Base-by-base conservation (phyloP, 2,888 invertebrate species). In the Diarsia mendica region DNA sequence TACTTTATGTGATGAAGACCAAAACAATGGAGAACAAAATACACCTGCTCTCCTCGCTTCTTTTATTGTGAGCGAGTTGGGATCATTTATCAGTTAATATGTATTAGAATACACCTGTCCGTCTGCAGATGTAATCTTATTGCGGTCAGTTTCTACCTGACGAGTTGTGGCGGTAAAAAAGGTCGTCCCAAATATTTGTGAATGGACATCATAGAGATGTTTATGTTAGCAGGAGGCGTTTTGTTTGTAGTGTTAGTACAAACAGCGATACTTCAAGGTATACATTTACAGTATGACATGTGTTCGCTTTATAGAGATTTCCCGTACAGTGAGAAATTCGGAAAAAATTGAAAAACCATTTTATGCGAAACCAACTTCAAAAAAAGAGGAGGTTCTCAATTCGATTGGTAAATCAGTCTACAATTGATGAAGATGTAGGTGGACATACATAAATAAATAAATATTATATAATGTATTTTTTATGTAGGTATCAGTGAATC, bases 71-170 rank as follows among this genome's bases (percentile, higher is more conserved):
- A 61, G 70, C 23, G 49, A 61, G 51, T 33, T 51, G 28, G 80
- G 49, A 46, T 80, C 64, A 46, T 72, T 66, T 80, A 53, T 74
- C 66, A 66, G 75, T 66, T 13, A 61, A 48, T 44, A 53, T 18
- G 28, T n/a, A 67, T 63, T 5, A 20, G 61, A 81, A 81, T 63
- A 67, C 78, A 78, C 82, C 78, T 78, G 78, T 28, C 82, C 18
- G 49, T 23, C 77, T 49, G 53, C 75, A 79, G 78, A 79, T 79
- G 76, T 67, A 79, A 81, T 78, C 82, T 67, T 44, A 20, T 33
- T 66, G 75, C 66, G 78, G 76, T 79, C 78, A 79, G 23, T 75
- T 67, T 75, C 49, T 79, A 79, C 82, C 78, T 79, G 82, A 67
- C 5, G 73, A 49, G 53, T 67, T 46, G 23, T 18, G 23, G 3